Conservation (phyloP, 2,797 vertebrate species). For the Gila robusta region DNA sequence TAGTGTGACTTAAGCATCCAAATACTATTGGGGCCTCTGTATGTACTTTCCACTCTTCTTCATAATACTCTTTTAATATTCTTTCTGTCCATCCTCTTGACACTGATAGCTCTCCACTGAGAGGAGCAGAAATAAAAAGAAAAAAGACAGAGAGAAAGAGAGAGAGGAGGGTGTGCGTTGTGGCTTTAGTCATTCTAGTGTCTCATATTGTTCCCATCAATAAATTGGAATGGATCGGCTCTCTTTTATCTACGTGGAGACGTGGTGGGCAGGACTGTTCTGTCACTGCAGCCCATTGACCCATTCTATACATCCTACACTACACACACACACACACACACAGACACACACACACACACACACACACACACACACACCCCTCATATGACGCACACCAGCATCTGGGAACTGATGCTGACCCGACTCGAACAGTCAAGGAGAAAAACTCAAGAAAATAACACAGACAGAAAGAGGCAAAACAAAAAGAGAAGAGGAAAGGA, state of each 20-base stretch:
- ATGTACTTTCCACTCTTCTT: slow-evolving; percentile 40
- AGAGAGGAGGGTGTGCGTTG: neutral
- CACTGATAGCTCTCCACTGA: slow-evolving; percentile 29
- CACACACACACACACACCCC: neutral
- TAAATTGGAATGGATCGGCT: slow-evolving; percentile 48
- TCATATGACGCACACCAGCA: slow-evolving; percentile 40
- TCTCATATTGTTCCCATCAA: slow-evolving; percentile 31
- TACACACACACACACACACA: neutral
- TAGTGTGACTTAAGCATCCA: neutral
- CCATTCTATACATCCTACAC: neutral
- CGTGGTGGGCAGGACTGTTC: slow-evolving; percentile 27
- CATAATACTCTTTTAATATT: slow-evolving; percentile 37
- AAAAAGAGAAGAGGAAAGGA: neutral
- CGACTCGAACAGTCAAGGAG: slow-evolving; percentile 14
- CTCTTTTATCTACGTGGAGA: slow-evolving; percentile 45
- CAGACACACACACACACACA: too few species aligned
- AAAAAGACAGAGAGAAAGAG: neutral
- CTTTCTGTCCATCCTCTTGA: slow-evolving; percentile 29
- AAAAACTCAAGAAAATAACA: slow-evolving; percentile 14
- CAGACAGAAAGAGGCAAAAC: neutral
- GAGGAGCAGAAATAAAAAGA: neutral
- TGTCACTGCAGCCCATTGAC: slow-evolving; percentile 48
- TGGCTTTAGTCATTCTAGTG: slow-evolving; percentile 36
- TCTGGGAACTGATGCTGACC: slow-evolving; percentile 38
- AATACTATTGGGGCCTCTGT: slow-evolving; percentile 8